phyloP scores from a whole-genome alignment of 2,797 vertebrate species.

The Argya squamiceps region DNA sequence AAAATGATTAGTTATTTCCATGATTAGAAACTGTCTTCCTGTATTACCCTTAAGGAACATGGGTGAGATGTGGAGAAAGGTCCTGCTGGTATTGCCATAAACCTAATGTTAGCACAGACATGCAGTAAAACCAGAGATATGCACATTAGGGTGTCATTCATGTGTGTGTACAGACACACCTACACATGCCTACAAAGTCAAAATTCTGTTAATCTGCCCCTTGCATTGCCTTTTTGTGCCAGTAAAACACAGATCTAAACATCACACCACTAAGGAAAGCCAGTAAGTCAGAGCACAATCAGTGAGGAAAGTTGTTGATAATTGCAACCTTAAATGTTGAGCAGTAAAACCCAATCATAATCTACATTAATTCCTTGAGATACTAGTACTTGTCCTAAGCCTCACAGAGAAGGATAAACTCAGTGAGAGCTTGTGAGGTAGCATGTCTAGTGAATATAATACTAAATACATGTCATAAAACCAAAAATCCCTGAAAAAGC shows the following conservation, averaged over 20 bases:
- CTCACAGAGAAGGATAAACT: not conserved
- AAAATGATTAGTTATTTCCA: not conserved
- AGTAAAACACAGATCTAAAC: not conserved
- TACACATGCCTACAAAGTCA: not conserved
- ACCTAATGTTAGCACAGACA: not conserved
- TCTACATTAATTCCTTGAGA: not conserved
- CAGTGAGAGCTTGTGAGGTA: not conserved
- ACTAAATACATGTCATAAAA: not conserved
- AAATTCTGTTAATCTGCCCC: not conserved
- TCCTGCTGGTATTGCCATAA: not conserved
- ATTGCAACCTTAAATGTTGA: not conserved
- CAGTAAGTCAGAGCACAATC: not conserved
- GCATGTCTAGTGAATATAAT: not conserved
- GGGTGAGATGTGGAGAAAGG: not conserved
- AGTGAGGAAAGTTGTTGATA: not conserved
- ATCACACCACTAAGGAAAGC: not conserved
- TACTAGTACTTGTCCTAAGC: not conserved
- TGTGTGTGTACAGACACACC: accelerated
- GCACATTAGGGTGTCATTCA: not conserved
- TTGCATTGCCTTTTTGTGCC: not conserved
- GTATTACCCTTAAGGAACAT: not conserved
- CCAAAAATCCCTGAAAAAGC: not conserved
- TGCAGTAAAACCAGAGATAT: not conserved
- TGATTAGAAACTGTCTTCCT: not conserved
- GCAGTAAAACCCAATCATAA: not conserved